phyloP scores from a whole-genome alignment of 2,797 vertebrate species.

The Liasis olivaceus region DNA sequence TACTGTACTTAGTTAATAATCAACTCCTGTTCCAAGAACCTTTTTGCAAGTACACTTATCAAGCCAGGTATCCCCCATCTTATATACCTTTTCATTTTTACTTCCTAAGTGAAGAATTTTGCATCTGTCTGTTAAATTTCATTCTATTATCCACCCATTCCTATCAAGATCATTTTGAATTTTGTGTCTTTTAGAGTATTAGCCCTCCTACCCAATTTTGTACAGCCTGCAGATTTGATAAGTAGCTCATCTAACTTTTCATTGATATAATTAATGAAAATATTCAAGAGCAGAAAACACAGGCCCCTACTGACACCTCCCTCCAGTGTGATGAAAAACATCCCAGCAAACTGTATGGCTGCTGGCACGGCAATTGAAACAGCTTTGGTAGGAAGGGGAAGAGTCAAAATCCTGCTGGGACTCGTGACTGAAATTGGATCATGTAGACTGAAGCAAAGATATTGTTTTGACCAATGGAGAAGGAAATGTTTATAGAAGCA shows the following conservation, averaged over 20 bases:
- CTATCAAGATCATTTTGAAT: not conserved
- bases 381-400: not conserved
- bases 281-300: not conserved
- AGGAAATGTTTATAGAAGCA: not conserved
- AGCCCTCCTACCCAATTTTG: not conserved
- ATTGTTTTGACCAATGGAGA: no score
- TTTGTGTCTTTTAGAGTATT: not conserved
- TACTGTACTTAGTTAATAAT: not conserved
- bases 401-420: not conserved
- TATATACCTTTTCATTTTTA: not conserved
- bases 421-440: not conserved
- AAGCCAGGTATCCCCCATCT: not conserved
- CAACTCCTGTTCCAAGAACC: not conserved
- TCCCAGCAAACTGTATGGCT: not conserved
- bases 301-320: not conserved
- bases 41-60: not conserved
- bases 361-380: not conserved
- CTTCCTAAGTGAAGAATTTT: not conserved
- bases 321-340: not conserved
- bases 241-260: not conserved
- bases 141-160: not conserved
- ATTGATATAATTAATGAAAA: not conserved
- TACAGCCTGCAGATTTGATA: not conserved
- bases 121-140: not conserved
- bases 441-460: not conserved